phyloP scores from a whole-genome alignment of 2,888 invertebrate genomes.

The Apodemia mormo region DNA sequence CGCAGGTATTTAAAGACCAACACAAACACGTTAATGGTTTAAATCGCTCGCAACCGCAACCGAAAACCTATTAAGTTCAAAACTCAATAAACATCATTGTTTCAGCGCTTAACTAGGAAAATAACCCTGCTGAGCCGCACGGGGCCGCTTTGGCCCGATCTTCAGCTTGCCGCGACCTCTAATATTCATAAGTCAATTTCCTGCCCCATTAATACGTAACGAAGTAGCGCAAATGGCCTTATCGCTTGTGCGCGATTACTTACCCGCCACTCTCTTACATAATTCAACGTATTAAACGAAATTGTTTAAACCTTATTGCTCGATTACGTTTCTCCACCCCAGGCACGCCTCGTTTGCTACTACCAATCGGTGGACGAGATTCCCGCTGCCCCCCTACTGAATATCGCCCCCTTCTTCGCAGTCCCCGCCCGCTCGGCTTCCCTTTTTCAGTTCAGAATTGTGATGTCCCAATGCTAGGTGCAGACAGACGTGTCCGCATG shows the following conservation, averaged over 20 bases:
- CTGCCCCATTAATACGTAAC: slow-evolving; percentile 82
- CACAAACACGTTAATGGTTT: slow-evolving; percentile 70
- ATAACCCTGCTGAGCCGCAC: slow-evolving; percentile 63
- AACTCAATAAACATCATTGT: slow-evolving; percentile 79
- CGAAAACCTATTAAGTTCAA: slow-evolving; percentile 72
- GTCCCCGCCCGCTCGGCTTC: slow-evolving; percentile 58
- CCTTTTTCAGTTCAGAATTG: slow-evolving; percentile 49
- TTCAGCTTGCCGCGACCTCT: slow-evolving; percentile 73
- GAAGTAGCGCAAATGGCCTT: slow-evolving; percentile 82
- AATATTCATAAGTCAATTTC: slow-evolving; percentile 83
- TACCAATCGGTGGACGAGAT: slow-evolving; percentile 62
- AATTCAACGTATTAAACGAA: slow-evolving; percentile 83
- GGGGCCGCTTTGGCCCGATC: slow-evolving; percentile 75
- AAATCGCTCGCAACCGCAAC: slow-evolving; percentile 60
- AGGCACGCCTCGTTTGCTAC: slow-evolving; percentile 73
- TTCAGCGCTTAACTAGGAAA: slow-evolving; percentile 76
- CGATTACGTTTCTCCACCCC: slow-evolving; percentile 79
- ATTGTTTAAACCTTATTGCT: slow-evolving; percentile 83
- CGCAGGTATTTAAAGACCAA: slow-evolving; percentile 39
- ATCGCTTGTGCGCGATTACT: slow-evolving; percentile 82
- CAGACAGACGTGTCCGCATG: slow-evolving; percentile 46
- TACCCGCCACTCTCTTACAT: slow-evolving; percentile 81
- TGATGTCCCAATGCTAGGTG: slow-evolving; percentile 55
- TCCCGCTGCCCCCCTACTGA: slow-evolving; percentile 46
- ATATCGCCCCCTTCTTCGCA: slow-evolving; percentile 45